A percentile compares a stretch with the other conserved stretches of the same genome.
These are phyloP conservation scores for Calliphora vicina DNA, from an alignment of 1,140 invertebrate genomes.

Conservation along the genomic window DNA sequence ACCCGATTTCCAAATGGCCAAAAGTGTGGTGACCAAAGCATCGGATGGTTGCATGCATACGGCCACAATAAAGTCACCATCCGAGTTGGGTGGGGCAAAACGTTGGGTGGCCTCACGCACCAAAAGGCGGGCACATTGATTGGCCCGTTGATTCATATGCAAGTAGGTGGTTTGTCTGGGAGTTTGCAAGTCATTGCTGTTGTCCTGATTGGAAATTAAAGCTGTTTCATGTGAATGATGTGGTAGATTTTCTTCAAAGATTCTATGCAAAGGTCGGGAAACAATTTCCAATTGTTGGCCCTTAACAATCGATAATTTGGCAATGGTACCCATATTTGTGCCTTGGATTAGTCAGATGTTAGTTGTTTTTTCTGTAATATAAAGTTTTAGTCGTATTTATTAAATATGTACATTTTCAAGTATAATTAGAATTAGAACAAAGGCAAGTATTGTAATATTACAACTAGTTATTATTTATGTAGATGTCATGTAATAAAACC, in stretches of 20 bases:
- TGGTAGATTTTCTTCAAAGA: conserved; percentile 64
- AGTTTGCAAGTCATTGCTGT: conserved; percentile 49
- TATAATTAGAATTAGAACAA: no score
- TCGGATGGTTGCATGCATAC: conserved; percentile 81
- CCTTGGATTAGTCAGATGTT: no score
- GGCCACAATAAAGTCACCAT: conserved; percentile 75
- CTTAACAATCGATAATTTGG: conserved; percentile 70
- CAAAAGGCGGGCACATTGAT: conserved; percentile 69
- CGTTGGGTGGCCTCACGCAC: conserved; percentile 60
- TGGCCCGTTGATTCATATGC: conserved; percentile 69
- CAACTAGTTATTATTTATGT: no score
- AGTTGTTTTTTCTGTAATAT: no score
- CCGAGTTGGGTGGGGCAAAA: conserved; percentile 65
- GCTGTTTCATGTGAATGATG: conserved; percentile 65
- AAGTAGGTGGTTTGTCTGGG: conserved; percentile 65
- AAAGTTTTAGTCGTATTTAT: no score
- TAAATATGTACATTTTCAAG: no score
- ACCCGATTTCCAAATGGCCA: conserved; percentile 82
- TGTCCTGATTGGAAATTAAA: conserved; percentile 66
- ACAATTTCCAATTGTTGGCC: conserved; percentile 64
- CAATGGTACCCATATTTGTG: conserved; percentile 71
- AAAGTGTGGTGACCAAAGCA: conserved; percentile 72
- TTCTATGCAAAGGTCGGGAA: conserved; percentile 65
- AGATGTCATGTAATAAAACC: not conserved
- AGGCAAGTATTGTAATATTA: not conserved